Evolutionary conservation across 2,797 vertebrate species (phyloP).

Genomic region (Amblyopsis hoosieri): DNA sequence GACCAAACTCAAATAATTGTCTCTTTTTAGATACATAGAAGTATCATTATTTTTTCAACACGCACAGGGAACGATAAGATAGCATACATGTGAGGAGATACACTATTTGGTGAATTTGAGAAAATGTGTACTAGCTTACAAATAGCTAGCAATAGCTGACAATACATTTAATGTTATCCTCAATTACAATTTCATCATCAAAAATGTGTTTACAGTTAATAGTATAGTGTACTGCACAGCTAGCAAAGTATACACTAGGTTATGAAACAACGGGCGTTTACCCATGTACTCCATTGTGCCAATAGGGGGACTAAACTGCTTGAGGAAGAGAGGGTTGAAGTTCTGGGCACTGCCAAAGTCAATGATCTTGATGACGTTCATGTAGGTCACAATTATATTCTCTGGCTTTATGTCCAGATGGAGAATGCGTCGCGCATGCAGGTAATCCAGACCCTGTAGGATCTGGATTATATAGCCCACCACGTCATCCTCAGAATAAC

Average conservation of each 20-base stretch:
- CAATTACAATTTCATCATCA: no score
- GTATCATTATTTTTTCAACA: no score
- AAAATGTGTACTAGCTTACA: no score
- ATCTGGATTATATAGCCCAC: conserved; percentile 90
- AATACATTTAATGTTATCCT: no score
- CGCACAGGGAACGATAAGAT: no score
- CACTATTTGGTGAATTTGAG: no score
- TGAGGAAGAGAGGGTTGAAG: conserved; percentile 92
- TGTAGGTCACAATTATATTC: conserved; percentile 88
- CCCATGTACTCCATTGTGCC: conserved; percentile 96
- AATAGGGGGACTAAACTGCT: conserved; percentile 86
- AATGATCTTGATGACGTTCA: conserved; percentile 93
- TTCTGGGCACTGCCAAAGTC: conserved; percentile 95
- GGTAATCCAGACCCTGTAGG: conserved; percentile 93
- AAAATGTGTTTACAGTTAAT: no score
- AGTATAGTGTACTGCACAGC: no score
- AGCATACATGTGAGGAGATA: no score
- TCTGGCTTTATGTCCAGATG: conserved; percentile 97
- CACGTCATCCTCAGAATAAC: conserved; percentile 96
- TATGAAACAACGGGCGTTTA: conserved; percentile 65
- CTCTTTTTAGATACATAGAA: no score
- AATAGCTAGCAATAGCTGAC: no score
- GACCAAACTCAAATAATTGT: neutral
- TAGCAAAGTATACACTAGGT: neutral
- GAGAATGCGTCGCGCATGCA: conserved; percentile 88